Conservation (phyloP, 2,888 invertebrate species). For the Himalopsyche japonica region DNA sequence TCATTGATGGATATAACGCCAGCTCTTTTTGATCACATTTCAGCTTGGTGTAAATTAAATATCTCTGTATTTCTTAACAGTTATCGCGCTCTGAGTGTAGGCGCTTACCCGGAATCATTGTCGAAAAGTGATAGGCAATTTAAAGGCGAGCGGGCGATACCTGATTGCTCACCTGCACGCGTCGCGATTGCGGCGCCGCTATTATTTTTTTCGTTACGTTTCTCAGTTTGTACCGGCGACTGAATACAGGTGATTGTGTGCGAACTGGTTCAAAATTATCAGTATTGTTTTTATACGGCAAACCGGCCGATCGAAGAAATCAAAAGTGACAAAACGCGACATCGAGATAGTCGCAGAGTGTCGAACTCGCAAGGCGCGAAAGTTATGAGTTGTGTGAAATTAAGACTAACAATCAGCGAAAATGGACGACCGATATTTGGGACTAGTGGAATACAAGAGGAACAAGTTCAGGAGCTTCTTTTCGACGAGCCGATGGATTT, state of each 20-base stretch:
- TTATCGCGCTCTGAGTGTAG: background rate
- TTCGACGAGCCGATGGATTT: conserved; percentile 30
- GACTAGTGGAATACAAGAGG: conserved; percentile 31
- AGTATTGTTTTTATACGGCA: background rate
- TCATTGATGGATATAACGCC: background rate
- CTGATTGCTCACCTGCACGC: conserved; percentile 4
- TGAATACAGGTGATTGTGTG: conserved; percentile 16
- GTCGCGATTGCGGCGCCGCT: conserved; percentile 3
- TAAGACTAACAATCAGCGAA: background rate
- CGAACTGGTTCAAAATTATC: background rate
- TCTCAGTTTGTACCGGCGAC: conserved; percentile 20
- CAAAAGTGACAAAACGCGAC: background rate
- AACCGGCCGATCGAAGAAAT: background rate
- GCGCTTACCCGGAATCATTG: background rate
- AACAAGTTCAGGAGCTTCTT: conserved; percentile 33
- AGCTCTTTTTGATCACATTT: background rate
- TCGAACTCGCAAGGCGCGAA: background rate
- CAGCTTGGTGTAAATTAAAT: background rate
- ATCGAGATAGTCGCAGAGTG: background rate
- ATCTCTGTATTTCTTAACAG: too few relatives aligned
- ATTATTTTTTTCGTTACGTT: conserved; percentile 9
- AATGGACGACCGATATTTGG: conserved; percentile 35
- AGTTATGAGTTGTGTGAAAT: background rate
- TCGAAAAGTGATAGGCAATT: background rate
- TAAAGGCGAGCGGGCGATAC: background rate